Base-by-base conservation (phyloP, 2,113 vertebrate genomes). In the Nicator chloris region DNA sequence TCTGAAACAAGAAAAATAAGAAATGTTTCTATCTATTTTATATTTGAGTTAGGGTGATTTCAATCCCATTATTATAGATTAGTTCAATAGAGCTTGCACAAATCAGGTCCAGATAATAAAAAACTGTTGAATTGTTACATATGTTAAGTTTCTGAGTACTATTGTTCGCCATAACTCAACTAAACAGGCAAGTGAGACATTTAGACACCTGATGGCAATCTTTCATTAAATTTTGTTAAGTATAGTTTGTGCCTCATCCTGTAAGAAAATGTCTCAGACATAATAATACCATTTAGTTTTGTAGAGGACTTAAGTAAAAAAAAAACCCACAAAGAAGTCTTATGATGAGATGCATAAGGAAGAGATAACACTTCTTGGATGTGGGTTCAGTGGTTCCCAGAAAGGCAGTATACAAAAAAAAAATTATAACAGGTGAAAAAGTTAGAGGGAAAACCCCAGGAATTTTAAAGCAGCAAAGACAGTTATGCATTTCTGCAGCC, bases 161-260 rank as follows among this genome's bases (percentile, higher is more conserved):
- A 81, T 64, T 95, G 77, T 77, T 93, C 56, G 56, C 49, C 69
- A 94, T 81, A 92, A 93, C 76, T 93, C 71, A 93, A 96, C 94
- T 88, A 93, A 96, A 83, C 76, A 96, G 73, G 87, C 54, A 86
- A 26, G 81, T 96, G 68, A 96, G 93, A 88, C 68, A 24, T 97
- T 96, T 96, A 97, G 93, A 98, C 97, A 97, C 96, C 96, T 98
- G 97, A 98, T 98, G 97, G 97, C 97, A 98, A 97, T 97, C 97
- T 98, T 98, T 97, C 97, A 97, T 97, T 98, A 97, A 97, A 97
- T 92, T 97, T 98, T 82, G 69, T 94, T 51, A 82, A 77, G 91
- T 68, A 90, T 61, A 53, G 78, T 91, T 96, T 97, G 51, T 95
- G 50, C 59, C 76, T 95, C 64, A 88, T 95, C 83, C 33, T 88